Evolutionary conservation across 92 coral and sea anemone species (phyloP).

Genomic region (Actinostola sp.): DNA sequence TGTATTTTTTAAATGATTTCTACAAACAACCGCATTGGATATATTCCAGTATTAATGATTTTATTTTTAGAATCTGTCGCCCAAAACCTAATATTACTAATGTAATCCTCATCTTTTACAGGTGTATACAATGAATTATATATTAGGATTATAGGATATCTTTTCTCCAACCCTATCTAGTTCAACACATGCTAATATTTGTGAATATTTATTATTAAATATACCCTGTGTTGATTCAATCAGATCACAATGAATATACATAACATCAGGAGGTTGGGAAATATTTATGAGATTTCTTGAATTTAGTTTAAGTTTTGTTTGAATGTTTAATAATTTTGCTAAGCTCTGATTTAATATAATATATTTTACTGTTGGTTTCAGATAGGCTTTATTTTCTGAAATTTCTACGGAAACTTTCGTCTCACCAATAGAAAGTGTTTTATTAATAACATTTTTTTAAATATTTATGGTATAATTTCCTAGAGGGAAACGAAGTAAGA

Average conservation of each 20-base stretch:
- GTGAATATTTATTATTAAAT: neutral
- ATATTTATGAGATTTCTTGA: neutral
- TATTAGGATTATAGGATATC: neutral
- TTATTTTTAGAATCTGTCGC: neutral
- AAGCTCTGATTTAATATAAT: neutral
- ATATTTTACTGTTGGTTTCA: no score
- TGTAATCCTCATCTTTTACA: neutral
- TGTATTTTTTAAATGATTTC: constrained; percentile 24
- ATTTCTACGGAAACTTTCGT: neutral
- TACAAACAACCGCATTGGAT: constrained; percentile 19
- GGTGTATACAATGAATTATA: neutral
- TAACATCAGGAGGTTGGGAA: neutral
- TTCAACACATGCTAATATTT: neutral
- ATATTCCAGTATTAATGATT: constrained; percentile 2
- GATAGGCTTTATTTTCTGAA: neutral
- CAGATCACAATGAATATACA: constrained; percentile 1
- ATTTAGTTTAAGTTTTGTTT: neutral
- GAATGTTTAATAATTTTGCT: neutral
- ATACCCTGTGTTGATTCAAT: neutral
- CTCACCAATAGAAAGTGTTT: neutral
- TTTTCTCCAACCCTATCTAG: neutral
- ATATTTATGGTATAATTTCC: neutral
- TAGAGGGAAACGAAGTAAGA: neutral
- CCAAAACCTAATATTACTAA: neutral
- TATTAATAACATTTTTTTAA: neutral